phyloP scores from a whole-genome alignment of 2,888 invertebrate genomes.

The Ormyrus labotus region DNA sequence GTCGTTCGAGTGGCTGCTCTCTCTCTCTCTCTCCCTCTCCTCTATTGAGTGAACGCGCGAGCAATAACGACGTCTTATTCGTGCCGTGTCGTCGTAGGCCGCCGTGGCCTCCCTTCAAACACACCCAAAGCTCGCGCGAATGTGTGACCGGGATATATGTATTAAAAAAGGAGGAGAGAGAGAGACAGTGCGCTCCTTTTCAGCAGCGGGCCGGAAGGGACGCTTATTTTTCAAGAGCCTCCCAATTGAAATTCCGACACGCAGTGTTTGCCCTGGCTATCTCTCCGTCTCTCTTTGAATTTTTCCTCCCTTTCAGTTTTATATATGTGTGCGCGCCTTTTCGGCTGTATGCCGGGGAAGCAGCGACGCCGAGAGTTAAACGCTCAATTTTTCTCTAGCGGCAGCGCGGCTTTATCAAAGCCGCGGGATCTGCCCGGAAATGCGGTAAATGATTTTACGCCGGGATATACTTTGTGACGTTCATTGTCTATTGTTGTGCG shows the following conservation, averaged over 20 bases:
- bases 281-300: background rate
- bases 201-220: constrained; percentile 24
- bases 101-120: constrained; percentile 15
- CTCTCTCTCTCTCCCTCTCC: too few relatives aligned
- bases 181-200: constrained; percentile 17
- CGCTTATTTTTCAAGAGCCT: constrained; percentile 38
- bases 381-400: constrained; percentile 29
- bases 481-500: too few relatives aligned
- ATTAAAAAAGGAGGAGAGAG: constrained; percentile 8
- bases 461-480: too few relatives aligned
- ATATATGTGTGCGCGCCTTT: background rate
- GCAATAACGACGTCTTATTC: constrained; percentile 5
- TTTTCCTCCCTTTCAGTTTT: background rate
- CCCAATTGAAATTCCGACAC: constrained; percentile 48
- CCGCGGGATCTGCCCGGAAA: background rate
- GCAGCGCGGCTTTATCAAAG: constrained; percentile 26
- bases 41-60: too few relatives aligned
- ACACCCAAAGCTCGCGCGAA: background rate
- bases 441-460: constrained; percentile 8
- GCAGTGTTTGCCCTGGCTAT: constrained; percentile 35
- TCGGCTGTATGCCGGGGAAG: background rate
- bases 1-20: too few relatives aligned
- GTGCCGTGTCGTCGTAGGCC: constrained; percentile 13
- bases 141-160: constrained; percentile 17
- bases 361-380: background rate